phyloP scores from a whole-genome alignment of 2,888 invertebrate species.

The Apodemia duryi region DNA sequence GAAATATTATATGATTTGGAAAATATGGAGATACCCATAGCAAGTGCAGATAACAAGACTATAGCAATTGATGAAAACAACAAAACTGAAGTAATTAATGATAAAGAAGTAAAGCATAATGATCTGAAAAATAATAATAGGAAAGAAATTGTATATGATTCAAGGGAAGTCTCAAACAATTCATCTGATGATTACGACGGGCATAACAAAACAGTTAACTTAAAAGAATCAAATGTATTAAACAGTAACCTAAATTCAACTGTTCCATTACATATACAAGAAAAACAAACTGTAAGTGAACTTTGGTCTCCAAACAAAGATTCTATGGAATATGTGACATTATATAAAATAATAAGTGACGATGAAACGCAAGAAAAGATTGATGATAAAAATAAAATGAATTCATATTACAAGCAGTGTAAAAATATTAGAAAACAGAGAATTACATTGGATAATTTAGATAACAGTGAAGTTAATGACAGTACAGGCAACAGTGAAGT shows the following conservation, averaged over 20 bases:
- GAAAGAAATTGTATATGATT: background rate
- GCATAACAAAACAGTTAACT: background rate
- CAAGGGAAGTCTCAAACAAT: background rate
- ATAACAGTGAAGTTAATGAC: background rate
- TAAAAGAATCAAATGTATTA: background rate
- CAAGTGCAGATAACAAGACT: constrained; percentile 18
- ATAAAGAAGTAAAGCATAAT: background rate
- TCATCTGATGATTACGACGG: background rate
- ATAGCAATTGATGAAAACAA: constrained; percentile 6
- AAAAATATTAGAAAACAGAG: constrained; percentile 21
- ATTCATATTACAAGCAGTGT: constrained; percentile 27
- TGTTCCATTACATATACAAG: background rate
- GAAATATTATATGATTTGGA: constrained; percentile 47
- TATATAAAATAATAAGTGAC: constrained; percentile 12
- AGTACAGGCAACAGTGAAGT: background rate
- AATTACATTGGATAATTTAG: constrained; percentile 16
- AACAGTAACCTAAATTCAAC: background rate
- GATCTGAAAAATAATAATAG: background rate
- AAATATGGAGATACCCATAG: constrained; percentile 51
- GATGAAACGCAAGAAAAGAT: constrained; percentile 7
- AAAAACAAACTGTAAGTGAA: background rate
- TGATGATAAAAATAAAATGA: constrained; percentile 20
- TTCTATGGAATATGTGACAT: constrained; percentile 14
- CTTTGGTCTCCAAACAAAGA: background rate
- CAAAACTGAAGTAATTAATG: background rate